Base-by-base conservation (phyloP, 2,888 invertebrate species). In the Polydrusus pterygomalis region DNA sequence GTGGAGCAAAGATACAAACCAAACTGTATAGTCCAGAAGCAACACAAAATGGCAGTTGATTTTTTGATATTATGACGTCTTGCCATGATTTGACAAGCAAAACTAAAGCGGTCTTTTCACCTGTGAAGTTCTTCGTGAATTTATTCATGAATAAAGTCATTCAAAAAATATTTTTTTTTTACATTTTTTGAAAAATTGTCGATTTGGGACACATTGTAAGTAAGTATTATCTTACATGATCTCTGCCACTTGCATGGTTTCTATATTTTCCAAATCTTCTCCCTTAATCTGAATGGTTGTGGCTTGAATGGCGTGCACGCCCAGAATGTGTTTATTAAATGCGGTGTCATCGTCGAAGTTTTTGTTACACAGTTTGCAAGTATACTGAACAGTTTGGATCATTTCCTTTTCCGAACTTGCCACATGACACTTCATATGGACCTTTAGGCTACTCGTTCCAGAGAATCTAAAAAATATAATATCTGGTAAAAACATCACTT, bases 281-380 rank as follows among this genome's bases (percentile, higher is more conserved):
- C 71, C 73, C 74, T 85, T 83, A 49, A 79, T 77, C 65, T 83
- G 80, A 69, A 82, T 77, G 5, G 77, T 78, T 76, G 85, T 49
- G 30, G 70, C 70, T 54, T 75, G 70, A n/a, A 78, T 70, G 1
- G 73, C 65, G 20, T 77, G 77, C 17, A 74, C 74, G 5, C 75
- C 77, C 13, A 78, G 18, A 25, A 65, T 84, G 81, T 79, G 82
- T n/a, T 74, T 70, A 43, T 86, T 84, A 20, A 87, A 81, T 17
- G 82, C 79, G 68, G 81, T 80, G 6, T 83, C 82, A 73, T 85
- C 84, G 1, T 83, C 79, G 74, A 87, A 87, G 45, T 81, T 80
- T 79, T 86, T 86, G 71, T 84, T 85, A 75, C 88, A 88, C 38
- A 85, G 78, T 79, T 87, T 87, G 75, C 87, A 88, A 43, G 81